A percentile compares a stretch with the other conserved stretches of the same genome.
phyloP scores from a whole-genome alignment of 2,113 vertebrate genomes.

The Electrona antarctica region DNA sequence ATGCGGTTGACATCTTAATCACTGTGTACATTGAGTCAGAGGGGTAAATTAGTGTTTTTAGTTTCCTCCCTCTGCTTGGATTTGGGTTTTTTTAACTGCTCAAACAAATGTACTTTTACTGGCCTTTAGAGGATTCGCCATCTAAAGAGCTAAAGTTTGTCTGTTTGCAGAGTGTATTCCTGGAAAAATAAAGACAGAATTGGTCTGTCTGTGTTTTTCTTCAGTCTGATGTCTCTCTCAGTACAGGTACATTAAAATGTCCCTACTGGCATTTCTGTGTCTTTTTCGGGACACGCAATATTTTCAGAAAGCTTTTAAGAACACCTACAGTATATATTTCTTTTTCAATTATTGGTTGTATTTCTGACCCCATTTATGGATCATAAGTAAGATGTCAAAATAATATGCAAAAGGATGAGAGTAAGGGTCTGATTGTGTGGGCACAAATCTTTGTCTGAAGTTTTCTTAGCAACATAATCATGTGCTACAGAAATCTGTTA shows the following conservation, averaged over 20 bases:
- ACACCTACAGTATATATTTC: neutral
- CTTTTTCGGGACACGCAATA: slow-evolving; percentile 16
- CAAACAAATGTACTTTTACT: slow-evolving; percentile 23
- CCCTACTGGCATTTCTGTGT: slow-evolving; percentile 28
- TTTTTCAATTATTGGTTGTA: too few relatives aligned
- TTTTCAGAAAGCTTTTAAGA: neutral
- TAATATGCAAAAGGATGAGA: too few relatives aligned
- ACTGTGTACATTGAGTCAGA: neutral
- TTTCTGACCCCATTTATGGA: too few relatives aligned
- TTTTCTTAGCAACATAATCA: too few relatives aligned
- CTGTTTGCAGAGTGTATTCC: slow-evolving; percentile 34
- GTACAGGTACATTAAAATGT: neutral
- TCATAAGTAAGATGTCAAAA: too few relatives aligned
- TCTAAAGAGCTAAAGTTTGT: slow-evolving; percentile 19
- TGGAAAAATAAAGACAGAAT: slow-evolving; percentile 49
- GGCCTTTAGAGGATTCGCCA: neutral
- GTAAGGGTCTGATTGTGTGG: too few relatives aligned
- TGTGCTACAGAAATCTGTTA: too few relatives aligned
- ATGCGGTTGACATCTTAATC: neutral
- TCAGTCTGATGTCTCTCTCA: slow-evolving; percentile 22
- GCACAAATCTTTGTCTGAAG: too few relatives aligned
- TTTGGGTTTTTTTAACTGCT: slow-evolving; percentile 20
- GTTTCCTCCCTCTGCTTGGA: neutral
- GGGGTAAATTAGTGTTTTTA: neutral
- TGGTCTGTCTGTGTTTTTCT: slow-evolving; percentile 42